Conservation (phyloP, 1,140 invertebrate species). For the Ceratitis capitata region DNA sequence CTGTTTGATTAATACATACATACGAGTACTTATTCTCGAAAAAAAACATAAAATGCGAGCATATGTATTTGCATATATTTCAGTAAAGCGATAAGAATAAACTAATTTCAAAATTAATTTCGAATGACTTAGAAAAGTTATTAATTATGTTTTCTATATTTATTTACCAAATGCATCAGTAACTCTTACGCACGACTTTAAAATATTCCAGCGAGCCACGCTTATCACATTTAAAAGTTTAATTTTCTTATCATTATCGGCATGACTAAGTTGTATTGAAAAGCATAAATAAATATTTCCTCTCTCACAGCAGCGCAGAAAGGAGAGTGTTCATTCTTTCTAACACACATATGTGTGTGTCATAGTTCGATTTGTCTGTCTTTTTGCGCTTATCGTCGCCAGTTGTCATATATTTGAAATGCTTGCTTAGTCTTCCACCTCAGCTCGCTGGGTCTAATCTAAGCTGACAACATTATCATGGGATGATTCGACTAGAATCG, state of each 20-base stretch:
- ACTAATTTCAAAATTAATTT: not conserved
- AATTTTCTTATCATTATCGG: not conserved
- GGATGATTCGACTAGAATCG: not conserved
- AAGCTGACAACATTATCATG: too few species aligned
- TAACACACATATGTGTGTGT: not conserved
- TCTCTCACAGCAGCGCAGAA: too few species aligned
- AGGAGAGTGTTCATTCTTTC: not conserved
- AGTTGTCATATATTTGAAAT: not conserved
- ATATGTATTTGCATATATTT: too few species aligned
- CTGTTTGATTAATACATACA: not conserved
- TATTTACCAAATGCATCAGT: not conserved
- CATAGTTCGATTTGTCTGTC: not conserved
- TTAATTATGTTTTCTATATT: not conserved
- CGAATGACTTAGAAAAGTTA: not conserved
- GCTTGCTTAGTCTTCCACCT: too few species aligned
- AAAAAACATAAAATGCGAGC: not conserved
- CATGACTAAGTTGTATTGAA: not conserved
- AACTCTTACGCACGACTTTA: not conserved
- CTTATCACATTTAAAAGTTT: not conserved
- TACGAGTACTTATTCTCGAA: not conserved
- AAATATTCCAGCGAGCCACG: not conserved
- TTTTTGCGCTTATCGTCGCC: too few species aligned
- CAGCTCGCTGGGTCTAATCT: too few species aligned
- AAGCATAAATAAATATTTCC: not conserved
- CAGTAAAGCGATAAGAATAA: not conserved